phyloP scores from a whole-genome alignment of 2,888 invertebrate genomes.

The Polydrusus pterygomalis region DNA sequence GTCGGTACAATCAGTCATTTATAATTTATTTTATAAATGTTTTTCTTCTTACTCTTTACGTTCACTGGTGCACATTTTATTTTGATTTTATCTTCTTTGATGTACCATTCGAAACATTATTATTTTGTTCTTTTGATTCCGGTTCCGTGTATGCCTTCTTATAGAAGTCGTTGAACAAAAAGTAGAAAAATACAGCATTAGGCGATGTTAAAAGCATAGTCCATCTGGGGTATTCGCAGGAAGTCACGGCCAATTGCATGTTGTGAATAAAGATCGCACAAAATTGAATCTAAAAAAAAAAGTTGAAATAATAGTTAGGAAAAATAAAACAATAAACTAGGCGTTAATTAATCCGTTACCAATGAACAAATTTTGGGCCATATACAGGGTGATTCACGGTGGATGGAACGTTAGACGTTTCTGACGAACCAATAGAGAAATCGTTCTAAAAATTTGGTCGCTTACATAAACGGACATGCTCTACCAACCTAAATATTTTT shows the following conservation, averaged over 20 bases:
- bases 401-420: too few relatives aligned
- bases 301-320: too few relatives aligned
- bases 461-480: too few relatives aligned
- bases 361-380: too few relatives aligned
- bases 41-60: background rate
- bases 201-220: constrained; percentile 88
- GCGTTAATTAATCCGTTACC: too few relatives aligned
- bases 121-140: background rate
- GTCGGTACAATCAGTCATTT: background rate
- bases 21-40: background rate
- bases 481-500: too few relatives aligned
- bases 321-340: too few relatives aligned
- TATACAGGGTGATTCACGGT: too few relatives aligned
- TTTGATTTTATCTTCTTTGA: background rate
- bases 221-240: constrained; percentile 92
- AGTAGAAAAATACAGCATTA: constrained; percentile 94
- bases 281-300: constrained; percentile 86
- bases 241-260: constrained; percentile 87
- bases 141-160: constrained; percentile 79
- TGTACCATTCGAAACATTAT: background rate
- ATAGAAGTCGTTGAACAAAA: constrained; percentile 94
- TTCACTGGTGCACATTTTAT: background rate
- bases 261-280: constrained; percentile 91
- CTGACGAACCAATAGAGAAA: too few relatives aligned
- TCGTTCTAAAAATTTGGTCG: too few relatives aligned